phyloP scores from a whole-genome alignment of 2,113 vertebrate genomes.

The Leucoraja erinaceus region DNA sequence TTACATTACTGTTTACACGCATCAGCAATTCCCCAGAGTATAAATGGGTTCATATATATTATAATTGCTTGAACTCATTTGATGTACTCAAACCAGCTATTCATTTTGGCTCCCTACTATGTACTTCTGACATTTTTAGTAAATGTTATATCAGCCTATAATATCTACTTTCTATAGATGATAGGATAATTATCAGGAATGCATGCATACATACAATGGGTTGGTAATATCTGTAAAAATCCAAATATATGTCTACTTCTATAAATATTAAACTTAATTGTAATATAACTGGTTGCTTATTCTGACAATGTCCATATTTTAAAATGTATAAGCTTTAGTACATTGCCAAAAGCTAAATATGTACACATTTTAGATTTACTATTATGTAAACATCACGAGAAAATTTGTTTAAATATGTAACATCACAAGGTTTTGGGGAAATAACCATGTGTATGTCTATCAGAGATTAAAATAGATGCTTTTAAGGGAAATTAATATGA shows the following conservation, averaged over 20 bases:
- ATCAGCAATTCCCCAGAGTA: slow-evolving; percentile 5
- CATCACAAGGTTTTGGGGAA: neutral
- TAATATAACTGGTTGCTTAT: neutral
- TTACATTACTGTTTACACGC: neutral
- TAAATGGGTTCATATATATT: slow-evolving; percentile 28
- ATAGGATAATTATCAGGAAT: slow-evolving; percentile 11
- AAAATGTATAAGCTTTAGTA: neutral
- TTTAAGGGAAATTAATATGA: neutral
- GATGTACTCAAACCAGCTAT: neutral
- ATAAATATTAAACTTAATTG: neutral
- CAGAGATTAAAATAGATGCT: neutral
- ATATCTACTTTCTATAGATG: neutral
- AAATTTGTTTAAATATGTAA: neutral
- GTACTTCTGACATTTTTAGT: neutral
- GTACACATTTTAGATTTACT: neutral
- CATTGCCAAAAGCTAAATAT: neutral
- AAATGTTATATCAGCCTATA: neutral
- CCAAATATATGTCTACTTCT: neutral
- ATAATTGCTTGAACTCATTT: slow-evolving; percentile 23
- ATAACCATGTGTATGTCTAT: neutral
- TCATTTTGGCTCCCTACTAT: slow-evolving; percentile 20
- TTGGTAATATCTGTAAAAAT: neutral
- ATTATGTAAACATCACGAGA: neutral
- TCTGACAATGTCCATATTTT: neutral
- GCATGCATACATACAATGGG: neutral